Base-by-base conservation (phyloP, 2,888 invertebrate species). In the Alsophila aescularia region DNA sequence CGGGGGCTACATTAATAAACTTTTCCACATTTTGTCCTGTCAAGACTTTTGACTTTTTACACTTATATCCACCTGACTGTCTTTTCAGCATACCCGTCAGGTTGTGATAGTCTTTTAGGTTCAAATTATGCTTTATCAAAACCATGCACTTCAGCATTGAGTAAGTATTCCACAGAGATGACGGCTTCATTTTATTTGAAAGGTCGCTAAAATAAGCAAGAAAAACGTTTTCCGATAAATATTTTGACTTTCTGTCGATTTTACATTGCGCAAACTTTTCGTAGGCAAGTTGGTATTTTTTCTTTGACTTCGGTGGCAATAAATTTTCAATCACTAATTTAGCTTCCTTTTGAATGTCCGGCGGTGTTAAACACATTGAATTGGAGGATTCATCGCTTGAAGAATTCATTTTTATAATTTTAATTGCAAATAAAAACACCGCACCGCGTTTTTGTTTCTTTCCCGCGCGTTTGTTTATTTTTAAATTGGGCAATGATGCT, bases 21-120 rank as follows among this genome's bases (percentile, higher is more conserved):
- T 2, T 37, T 37, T 37, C n/a, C 10, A 37, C 21, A n/a, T 36
- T 16, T 36, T 7, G 7, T 37, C n/a, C 37, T 10, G 37, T 37
- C 1, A 44, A 60, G 39, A 16, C 31, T n/a, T n/a, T 29, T 10
- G n/a, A 42, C n/a, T 10, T 32, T 42, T 32, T 12, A 21, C 21
- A n/a, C n/a, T 37, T 37, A 12, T 36, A 36, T 36, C 36, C 36
- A 36, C n/a, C 18, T n/a, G 21, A 21, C 37, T 21, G 37, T 37
- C 37, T 37, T 37, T 37, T 37, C 3, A 37, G 21, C 12, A 21
- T 40, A 16, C 8, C 16, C 2, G 16, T 16, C 36, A 36, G 9
- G 16, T 36, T 36, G 7, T 16, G 10, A 36, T 36, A 36, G 10
- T 36, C 9, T 16, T 9, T 36, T 16, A 36, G 1, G 2, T 36